Base-by-base conservation (phyloP, 1,140 invertebrate genomes). In the Sycophaga agraensis region DNA sequence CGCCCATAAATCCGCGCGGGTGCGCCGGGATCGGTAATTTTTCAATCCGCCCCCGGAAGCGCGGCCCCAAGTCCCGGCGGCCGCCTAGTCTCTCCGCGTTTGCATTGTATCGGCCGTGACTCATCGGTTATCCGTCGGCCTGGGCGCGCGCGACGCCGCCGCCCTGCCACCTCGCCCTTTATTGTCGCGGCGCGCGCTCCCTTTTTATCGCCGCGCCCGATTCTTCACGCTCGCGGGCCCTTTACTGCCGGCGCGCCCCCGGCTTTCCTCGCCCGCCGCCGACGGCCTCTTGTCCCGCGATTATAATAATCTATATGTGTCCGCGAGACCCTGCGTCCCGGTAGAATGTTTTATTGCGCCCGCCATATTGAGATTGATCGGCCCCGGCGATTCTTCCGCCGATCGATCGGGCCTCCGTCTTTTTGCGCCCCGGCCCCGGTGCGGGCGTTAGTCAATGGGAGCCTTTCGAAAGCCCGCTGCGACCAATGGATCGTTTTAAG, bases 121-220 rank as follows among this genome's bases (percentile, higher is more conserved):
- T 60, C 59, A 60, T 46, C 42, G 50, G 50, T 37, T 46, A 53
- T 51, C 40, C 50, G 39, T 54, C 34, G 37, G 31, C 37, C 35
- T 59, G 45, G 46, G 26, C 24, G 35, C 28, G 11, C 28, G 5
- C 28, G 5, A 4, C 28, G 5, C 28, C 28, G 28, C 28, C 28
- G 5, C 28, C 28, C 28, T 11, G 11, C 28, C 28, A 11, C 28
- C 28, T 31, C 4, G 28, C 28, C 11, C 28, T 6, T 11, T 31
- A 6, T 31, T 31, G 11, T 31, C 5, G 28, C 28, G 28, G 5
- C 11, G 37, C 14, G 19, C 35, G 35, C 26, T 39, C 8, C 14
- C 16, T 28, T 37, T 57, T 37, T 57, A 56, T 45, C 31, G 16
- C 53, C n/a, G n/a, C 24, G 4, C 16, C 14, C n/a, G 5, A 9